phyloP scores from a whole-genome alignment of 2,888 invertebrate species.

The Spilosoma lubricipeda region DNA sequence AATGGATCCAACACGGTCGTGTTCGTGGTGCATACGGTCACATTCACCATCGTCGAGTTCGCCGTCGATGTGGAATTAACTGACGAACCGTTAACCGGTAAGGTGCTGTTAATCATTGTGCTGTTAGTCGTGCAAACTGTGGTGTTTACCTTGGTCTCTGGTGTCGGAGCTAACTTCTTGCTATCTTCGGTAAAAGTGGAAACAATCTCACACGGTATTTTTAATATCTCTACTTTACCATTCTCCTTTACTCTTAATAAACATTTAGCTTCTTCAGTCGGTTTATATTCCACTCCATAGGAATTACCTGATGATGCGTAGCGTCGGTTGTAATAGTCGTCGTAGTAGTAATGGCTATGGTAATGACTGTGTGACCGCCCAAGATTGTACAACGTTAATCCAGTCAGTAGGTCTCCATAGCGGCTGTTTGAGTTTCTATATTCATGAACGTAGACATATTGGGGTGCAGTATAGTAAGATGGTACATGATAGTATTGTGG shows the following conservation, averaged over 20 bases:
- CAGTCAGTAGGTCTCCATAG: slow-evolving; percentile 75
- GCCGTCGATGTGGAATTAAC: slow-evolving; percentile 8
- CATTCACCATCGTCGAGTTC: slow-evolving; percentile 51
- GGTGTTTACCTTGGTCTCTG: slow-evolving; percentile 53
- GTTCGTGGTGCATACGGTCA: slow-evolving; percentile 60
- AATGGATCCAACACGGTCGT: slow-evolving; percentile 68
- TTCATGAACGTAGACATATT: slow-evolving; percentile 73
- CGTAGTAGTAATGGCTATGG: slow-evolving; percentile 73
- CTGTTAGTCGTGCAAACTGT: slow-evolving; percentile 69
- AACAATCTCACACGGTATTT: slow-evolving; percentile 80
- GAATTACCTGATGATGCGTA: slow-evolving; percentile 54
- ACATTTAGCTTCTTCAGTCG: slow-evolving; percentile 67
- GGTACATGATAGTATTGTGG: slow-evolving; percentile 32
- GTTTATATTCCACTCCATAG: slow-evolving; percentile 44
- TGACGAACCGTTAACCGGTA: slow-evolving; percentile 21
- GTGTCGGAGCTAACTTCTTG: slow-evolving; percentile 52
- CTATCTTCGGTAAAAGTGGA: slow-evolving; percentile 76
- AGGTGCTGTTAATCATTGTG: slow-evolving; percentile 55
- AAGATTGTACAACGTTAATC: slow-evolving; percentile 76
- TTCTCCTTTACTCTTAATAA: slow-evolving; percentile 71
- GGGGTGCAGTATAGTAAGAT: slow-evolving; percentile 70
- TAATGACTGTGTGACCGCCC: slow-evolving; percentile 74
- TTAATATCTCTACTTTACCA: slow-evolving; percentile 62
- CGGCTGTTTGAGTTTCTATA: slow-evolving; percentile 77
- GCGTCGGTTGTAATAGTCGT: slow-evolving; percentile 74